Evolutionary conservation across 2,888 invertebrate species (phyloP), one percentile per base, ranked within the genome.

Genomic region (Lamproptera curius): DNA sequence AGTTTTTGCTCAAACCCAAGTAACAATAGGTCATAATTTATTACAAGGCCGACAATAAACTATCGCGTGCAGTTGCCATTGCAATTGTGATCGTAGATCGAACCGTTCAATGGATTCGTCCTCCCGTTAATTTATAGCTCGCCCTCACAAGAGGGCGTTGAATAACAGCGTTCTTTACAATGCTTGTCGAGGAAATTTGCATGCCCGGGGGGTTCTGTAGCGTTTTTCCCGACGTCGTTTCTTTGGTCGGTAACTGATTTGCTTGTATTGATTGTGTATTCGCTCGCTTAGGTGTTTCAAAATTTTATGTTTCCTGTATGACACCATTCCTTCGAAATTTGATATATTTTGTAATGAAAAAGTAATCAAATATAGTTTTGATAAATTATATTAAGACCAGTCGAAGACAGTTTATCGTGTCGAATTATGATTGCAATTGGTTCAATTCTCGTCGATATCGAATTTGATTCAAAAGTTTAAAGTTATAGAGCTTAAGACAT

Each of bases 61-160:
- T 66, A 61, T 63, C 53, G 57, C 59, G 56, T 64, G 75, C 76
- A 74, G 69, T 65, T n/a, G 59, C 62, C 59, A 52, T 56, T 74
- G 74, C 76, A 72, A 64, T 64, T 61, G 61, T 54, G 62, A 67
- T 73, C 67, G 63, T 61, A 70, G 67, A 73, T 75, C 75, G 72
- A 69, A 77, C 62, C 61, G 62, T 62, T 78, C 78, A 73, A 74
- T 76, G 73, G 74, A 76, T 79, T 70, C 71, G 78, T 75, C 71
- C 77, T 59, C 66, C 63, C 64, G 68, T 64, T 80, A 81, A 83
- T 83, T 82, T 83, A 83, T 81, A 63, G 74, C 70, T 57, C 62
- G 63, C 65, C 54, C 55, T 56, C 63, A 58, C 54, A 57, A 71
- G 71, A 71, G 78, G 75, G 76, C 73, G 70, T 64, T 70, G 72